Conservation (phyloP, 35 echinoderm and acorn worm species). For the Stichopus chloronotus region DNA sequence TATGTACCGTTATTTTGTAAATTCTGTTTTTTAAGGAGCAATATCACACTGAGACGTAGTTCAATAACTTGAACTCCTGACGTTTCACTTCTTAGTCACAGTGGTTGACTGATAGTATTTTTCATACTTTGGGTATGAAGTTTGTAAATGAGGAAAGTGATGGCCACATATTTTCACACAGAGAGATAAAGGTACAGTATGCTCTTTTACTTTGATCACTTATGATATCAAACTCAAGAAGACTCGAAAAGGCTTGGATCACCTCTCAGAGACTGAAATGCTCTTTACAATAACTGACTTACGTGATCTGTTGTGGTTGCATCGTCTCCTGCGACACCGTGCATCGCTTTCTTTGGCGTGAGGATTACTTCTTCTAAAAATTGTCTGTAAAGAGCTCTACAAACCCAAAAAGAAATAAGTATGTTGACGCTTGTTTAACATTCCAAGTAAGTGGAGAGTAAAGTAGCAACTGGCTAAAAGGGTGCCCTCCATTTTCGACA, state of each 20-base stretch:
- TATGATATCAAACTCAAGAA: neutral
- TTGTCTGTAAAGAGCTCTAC: conserved; percentile 75
- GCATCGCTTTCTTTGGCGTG: conserved; percentile 64
- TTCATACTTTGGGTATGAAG: too few relatives aligned
- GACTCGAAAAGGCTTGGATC: neutral
- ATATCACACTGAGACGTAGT: too few relatives aligned
- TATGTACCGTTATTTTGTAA: too few relatives aligned
- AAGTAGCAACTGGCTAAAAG: neutral
- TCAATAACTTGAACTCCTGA: too few relatives aligned
- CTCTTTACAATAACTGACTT: conserved; percentile 11
- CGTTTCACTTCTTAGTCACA: too few relatives aligned
- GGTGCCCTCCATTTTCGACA: neutral
- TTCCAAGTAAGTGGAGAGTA: neutral
- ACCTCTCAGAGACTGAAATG: neutral
- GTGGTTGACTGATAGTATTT: too few relatives aligned
- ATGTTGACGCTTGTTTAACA: neutral
- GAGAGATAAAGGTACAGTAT: too few relatives aligned
- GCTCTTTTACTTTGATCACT: too few relatives aligned
- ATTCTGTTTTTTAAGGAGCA: too few relatives aligned
- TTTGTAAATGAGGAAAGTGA: too few relatives aligned
- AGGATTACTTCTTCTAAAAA: conserved; percentile 95
- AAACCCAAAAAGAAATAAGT: conserved; percentile 28
- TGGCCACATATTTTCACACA: too few relatives aligned
- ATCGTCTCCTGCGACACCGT: conserved; percentile 53
- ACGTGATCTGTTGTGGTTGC: conserved; percentile 77